A percentile compares a stretch with the other conserved stretches of the same genome.
These are phyloP conservation scores for Camponotus vicinus DNA, from an alignment of 1,140 invertebrate species.

Conservation along the genomic window DNA sequence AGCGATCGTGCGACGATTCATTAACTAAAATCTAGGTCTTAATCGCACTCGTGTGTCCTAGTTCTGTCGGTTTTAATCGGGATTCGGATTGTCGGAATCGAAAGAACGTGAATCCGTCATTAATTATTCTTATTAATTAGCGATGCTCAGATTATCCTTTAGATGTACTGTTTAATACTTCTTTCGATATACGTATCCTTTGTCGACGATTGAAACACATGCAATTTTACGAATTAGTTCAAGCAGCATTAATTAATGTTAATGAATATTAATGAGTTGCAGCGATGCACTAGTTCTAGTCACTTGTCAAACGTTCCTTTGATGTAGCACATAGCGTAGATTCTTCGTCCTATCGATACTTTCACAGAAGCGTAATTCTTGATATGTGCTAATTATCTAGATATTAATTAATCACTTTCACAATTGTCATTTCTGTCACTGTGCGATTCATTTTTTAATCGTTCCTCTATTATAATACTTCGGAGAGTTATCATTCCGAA, in stretches of 20 bases:
- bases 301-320: slow-evolving; percentile 54
- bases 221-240: not conserved
- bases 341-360: slow-evolving; percentile 9
- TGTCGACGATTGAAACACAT: not conserved
- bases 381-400: slow-evolving; percentile 45
- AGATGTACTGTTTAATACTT: slow-evolving; percentile 2
- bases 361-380: slow-evolving; percentile 40
- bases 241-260: slow-evolving; percentile 27
- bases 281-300: slow-evolving; percentile 35
- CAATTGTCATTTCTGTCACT: slow-evolving; percentile 21
- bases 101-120: slow-evolving; percentile 11
- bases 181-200: not conserved
- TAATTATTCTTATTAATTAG: slow-evolving; percentile 24
- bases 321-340: slow-evolving; percentile 24
- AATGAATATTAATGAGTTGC: slow-evolving; percentile 49
- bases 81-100: not conserved
- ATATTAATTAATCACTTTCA: slow-evolving; percentile 44
- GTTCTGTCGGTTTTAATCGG: not conserved
- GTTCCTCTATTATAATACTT: slow-evolving; percentile 1
- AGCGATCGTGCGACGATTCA: slow-evolving; percentile 9
- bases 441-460: slow-evolving; percentile 18
- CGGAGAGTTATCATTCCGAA: not conserved
- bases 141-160: slow-evolving; percentile 2
- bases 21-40: not conserved
- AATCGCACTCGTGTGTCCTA: not conserved